Base-by-base conservation (phyloP, 2,797 vertebrate species). In the Ataeniobius toweri region DNA sequence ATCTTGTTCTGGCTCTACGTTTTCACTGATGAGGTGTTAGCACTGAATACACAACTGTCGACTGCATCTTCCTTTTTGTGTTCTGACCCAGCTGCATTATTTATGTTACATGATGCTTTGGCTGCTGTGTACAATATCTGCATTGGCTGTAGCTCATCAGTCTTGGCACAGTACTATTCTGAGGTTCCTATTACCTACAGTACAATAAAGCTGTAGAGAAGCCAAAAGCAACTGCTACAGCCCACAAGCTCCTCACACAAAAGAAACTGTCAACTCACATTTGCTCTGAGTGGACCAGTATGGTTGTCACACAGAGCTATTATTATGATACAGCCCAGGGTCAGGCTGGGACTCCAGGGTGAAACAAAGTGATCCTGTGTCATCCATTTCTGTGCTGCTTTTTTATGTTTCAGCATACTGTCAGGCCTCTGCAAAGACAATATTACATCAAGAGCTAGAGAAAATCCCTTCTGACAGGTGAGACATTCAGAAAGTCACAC, bases 241-340 rank as follows among this genome's bases (percentile, higher is more conserved):
- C 71, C 86, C 81, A 80, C 68, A 70, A 71, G 84, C 24, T 87
- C 77, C 74, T 83, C 76, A 83, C 83, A 51, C 83, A 86, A 81
- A 73, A 85, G 80, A 84, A 90, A 91, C 89, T 94, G 94, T 91
- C 92, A 91, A 75, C 80, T 80, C 79, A 83, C 78, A 81, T 94
- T 92, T 87, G 86, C 78, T 85, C 68, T 87, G 89, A 93, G 89
- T 72, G 71, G 75, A 91, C 83, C 88, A 89, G 89, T 82, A 86
- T 90, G 88, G 80, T 81, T 90, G 91, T 92, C 91, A 90, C 85
- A 91, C 81, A 80, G 80, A 80, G 83, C 90, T 92, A 89, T 93
- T 92, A 94, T 93, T 92, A 90, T 80, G 83, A 89, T 75, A 77
- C 85, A 87, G 84, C 88, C 80, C 65, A 28, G 79, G 91, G 93